Evolutionary conservation across 2,797 vertebrate genomes (phyloP).

Genomic region (Nyctibius grandis): DNA sequence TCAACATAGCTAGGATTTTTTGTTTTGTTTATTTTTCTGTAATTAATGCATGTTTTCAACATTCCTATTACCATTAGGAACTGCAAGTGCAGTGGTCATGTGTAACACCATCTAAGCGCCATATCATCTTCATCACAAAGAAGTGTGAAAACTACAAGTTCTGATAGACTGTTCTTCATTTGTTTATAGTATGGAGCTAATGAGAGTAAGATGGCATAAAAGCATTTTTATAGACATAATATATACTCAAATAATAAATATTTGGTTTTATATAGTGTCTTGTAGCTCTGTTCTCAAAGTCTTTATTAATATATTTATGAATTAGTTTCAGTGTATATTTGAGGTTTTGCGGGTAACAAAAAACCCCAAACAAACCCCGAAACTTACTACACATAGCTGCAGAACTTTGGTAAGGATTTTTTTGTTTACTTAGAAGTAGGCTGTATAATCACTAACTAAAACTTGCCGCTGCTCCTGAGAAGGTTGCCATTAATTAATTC

Average conservation of each 20-base stretch:
- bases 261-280: background rate
- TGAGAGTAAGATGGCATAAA: background rate
- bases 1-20: background rate
- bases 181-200: background rate
- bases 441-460: background rate
- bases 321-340: background rate
- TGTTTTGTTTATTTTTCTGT: background rate
- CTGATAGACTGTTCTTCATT: background rate
- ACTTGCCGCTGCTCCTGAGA: background rate
- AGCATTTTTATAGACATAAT: background rate
- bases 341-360: background rate
- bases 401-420: background rate
- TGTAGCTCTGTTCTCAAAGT: background rate
- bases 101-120: background rate
- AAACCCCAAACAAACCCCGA: fast-evolving
- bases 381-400: background rate
- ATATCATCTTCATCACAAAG: background rate
- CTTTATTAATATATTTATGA: background rate
- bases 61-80: background rate
- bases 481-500: background rate
- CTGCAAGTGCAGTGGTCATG: background rate
- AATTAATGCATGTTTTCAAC: background rate
- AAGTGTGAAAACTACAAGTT: background rate
- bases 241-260: background rate
- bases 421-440: background rate